Conservation (phyloP, 2,888 invertebrate genomes). For the Dryobotodes eremita region DNA sequence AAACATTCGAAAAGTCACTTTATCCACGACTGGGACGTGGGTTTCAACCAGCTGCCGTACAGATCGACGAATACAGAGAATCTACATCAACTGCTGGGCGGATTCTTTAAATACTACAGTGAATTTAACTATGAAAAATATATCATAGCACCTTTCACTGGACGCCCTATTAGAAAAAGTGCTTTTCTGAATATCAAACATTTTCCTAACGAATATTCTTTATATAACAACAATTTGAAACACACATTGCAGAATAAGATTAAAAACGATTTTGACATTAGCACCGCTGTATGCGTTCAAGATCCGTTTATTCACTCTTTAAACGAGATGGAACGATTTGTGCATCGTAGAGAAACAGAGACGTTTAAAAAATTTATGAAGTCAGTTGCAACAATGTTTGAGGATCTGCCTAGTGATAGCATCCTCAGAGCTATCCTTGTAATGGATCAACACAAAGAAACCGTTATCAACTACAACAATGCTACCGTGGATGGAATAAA, state of each 20-base stretch:
- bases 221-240: constrained; percentile 22
- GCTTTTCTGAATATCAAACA: constrained; percentile 20
- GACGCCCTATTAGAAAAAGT: no score
- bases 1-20: no score
- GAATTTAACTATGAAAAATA: no score
- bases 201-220: constrained; percentile 46
- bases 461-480: background rate
- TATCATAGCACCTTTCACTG: no score
- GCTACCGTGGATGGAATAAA: constrained; percentile 1
- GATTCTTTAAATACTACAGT: no score
- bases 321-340: background rate
- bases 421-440: constrained; percentile 33
- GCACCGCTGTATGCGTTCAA: constrained; percentile 37
- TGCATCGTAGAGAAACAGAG: background rate
- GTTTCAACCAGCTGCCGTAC: no score
- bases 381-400: constrained; percentile 16
- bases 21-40: no score
- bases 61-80: no score
- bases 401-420: constrained; percentile 27
- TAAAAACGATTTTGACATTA: background rate
- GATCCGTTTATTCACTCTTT: constrained; percentile 11
- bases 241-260: background rate
- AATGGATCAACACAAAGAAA: background rate
- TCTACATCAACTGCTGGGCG: no score
- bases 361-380: constrained; percentile 27